phyloP scores from a whole-genome alignment of 1,140 invertebrate species.

The Nautilus pompilius region DNA sequence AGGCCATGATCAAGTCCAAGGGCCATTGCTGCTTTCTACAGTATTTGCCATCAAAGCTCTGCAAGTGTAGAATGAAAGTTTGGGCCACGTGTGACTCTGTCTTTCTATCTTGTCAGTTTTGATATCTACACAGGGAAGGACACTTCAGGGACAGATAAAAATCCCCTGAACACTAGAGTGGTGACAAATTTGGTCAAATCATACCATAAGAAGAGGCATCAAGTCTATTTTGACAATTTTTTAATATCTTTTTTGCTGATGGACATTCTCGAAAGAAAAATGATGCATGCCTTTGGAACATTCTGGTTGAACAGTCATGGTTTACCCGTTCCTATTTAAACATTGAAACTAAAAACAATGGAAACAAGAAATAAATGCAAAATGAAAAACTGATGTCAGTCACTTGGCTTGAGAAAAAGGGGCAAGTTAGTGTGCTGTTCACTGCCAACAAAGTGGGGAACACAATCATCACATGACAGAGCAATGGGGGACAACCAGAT shows the following conservation, averaged over 20 bases:
- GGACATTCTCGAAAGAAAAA: neutral
- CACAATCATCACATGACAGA: neutral
- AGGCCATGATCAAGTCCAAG: neutral
- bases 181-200: neutral
- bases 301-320: neutral
- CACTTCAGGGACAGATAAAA: too few relatives aligned
- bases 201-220: neutral
- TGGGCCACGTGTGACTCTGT: neutral
- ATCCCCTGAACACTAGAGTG: neutral
- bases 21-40: neutral
- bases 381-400: neutral
- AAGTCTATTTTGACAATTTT: neutral
- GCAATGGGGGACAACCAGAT: neutral
- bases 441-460: neutral
- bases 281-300: neutral
- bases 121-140: neutral
- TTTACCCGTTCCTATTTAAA: neutral
- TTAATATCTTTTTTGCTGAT: neutral
- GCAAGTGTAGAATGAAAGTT: neutral
- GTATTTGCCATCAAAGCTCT: neutral
- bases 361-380: neutral
- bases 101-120: neutral
- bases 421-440: neutral
- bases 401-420: neutral
- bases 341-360: too few relatives aligned